A percentile compares a stretch with the other conserved stretches of the same genome.
Evolutionary conservation across 1,140 invertebrate genomes (phyloP).

Genomic region (Cryptotermes secundus): DNA sequence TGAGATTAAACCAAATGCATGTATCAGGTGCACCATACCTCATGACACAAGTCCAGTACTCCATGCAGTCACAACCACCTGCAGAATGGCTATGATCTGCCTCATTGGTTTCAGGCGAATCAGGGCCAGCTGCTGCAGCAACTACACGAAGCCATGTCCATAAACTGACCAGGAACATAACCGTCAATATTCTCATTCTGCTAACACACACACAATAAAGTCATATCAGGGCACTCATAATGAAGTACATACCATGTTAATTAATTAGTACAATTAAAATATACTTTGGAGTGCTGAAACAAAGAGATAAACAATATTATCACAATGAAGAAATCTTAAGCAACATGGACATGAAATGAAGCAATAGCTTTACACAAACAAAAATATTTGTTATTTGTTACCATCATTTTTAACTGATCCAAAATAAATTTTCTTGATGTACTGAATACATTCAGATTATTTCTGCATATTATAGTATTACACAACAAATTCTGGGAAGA

Average conservation of each 20-base stretch:
- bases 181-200: neutral
- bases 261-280: neutral
- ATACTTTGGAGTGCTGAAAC: no score
- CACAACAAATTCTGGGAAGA: no score
- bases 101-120: constrained; percentile 3
- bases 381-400: no score
- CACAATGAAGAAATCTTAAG: no score
- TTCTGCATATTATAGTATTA: no score
- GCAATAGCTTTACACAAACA: no score
- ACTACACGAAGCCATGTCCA: neutral
- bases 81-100: constrained; percentile 15
- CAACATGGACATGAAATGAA: no score
- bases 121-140: neutral
- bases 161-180: neutral
- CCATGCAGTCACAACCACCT: constrained; percentile 48
- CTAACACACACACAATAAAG: neutral
- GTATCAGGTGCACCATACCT: constrained; percentile 37
- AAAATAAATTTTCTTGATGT: no score
- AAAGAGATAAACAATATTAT: no score
- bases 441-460: no score
- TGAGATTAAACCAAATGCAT: no score
- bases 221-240: neutral
- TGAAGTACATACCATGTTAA: neutral
- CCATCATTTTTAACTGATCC: no score
- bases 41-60: constrained; percentile 50